Evolutionary conservation across 2,888 invertebrate species (phyloP).

Genomic region (Cephonodes hylas): DNA sequence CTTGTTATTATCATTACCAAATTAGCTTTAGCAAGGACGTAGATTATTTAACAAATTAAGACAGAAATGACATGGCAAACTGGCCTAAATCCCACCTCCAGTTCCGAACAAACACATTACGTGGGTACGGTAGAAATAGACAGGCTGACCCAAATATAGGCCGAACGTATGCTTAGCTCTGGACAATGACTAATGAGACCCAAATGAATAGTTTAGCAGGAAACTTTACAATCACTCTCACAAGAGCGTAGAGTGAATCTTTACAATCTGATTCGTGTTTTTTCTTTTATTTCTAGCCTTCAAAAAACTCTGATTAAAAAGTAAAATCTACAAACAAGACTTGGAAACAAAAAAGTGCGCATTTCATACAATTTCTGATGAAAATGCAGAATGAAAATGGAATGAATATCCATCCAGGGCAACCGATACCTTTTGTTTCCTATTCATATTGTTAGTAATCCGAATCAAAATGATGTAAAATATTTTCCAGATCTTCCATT

Average conservation of each 20-base stretch:
- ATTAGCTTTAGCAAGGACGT: background rate
- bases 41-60: background rate
- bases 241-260: background rate
- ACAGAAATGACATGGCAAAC: background rate
- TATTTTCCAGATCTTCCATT: too few relatives aligned
- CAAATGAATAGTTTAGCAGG: background rate
- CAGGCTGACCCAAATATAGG: conserved; percentile 23
- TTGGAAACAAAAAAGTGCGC: too few relatives aligned
- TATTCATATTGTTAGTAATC: too few relatives aligned
- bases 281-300: too few relatives aligned
- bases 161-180: conserved; percentile 4
- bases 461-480: too few relatives aligned
- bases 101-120: background rate
- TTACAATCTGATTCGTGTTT: background rate
- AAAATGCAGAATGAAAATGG: too few relatives aligned
- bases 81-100: background rate
- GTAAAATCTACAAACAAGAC: too few relatives aligned
- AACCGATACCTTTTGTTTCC: too few relatives aligned
- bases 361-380: too few relatives aligned
- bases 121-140: conserved; percentile 17
- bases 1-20: background rate
- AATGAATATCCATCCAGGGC: too few relatives aligned
- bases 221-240: background rate
- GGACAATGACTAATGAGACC: background rate
- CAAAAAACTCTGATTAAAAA: background rate